Evolutionary conservation across 2,797 vertebrate species (phyloP).

Genomic region (Botia kubotai): DNA sequence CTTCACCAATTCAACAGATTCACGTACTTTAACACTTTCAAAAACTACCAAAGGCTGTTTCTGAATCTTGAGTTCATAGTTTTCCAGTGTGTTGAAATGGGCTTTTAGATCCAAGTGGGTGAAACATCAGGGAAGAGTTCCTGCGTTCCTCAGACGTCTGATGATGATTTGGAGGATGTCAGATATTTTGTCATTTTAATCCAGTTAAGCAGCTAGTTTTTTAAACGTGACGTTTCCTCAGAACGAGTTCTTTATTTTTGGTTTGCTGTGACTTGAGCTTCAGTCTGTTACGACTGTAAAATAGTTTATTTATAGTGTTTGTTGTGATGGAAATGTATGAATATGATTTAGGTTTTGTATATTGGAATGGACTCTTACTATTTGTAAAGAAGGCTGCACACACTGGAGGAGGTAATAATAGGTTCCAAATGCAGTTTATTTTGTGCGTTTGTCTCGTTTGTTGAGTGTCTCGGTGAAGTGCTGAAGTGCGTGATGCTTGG

Average conservation of each 20-base stretch:
- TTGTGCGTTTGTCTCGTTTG: neutral
- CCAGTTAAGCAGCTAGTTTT: neutral
- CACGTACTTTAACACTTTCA: slow-evolving; percentile 3
- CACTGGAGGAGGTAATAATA: neutral
- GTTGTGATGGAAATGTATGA: slow-evolving; percentile 18
- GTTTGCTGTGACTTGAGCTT: neutral
- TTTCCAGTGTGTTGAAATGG: neutral
- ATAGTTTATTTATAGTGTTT: slow-evolving; percentile 9
- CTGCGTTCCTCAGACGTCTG: neutral
- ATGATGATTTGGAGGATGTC: slow-evolving; percentile 4
- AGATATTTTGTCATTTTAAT: slow-evolving; percentile 8
- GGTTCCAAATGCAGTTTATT: slow-evolving; percentile 5
- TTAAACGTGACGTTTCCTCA: neutral
- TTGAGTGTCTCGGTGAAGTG: slow-evolving; percentile 31
- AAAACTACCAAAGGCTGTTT: neutral
- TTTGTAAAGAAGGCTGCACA: neutral
- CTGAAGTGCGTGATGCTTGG: too few species aligned
- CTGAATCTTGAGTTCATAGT: neutral
- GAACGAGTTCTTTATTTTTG: neutral
- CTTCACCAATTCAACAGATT: neutral
- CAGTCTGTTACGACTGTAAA: neutral
- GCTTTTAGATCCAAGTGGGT: slow-evolving; percentile 10
- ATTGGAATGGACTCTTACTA: slow-evolving; percentile 8
- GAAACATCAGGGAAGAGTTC: neutral
- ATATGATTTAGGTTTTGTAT: neutral